phyloP scores from a whole-genome alignment of 2,888 invertebrate genomes.

The Drosophila hamatofila region DNA sequence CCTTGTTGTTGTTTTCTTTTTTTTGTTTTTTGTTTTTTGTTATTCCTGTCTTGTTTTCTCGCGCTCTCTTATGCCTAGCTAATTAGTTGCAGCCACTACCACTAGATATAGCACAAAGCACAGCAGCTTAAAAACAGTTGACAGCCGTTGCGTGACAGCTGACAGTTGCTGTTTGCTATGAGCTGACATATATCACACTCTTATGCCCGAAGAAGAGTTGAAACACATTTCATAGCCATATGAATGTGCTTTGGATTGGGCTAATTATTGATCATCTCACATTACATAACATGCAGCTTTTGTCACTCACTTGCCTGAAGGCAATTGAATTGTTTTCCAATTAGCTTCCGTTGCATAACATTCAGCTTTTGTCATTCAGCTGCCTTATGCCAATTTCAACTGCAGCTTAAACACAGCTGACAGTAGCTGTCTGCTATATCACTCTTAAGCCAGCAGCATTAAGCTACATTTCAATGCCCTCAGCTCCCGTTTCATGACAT shows the following conservation, averaged over 20 bases:
- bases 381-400: too few species aligned
- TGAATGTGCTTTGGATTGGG: not conserved
- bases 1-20: not conserved
- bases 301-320: not conserved
- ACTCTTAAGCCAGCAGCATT: not conserved
- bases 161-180: constrained; percentile 28
- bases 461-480: too few species aligned
- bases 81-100: constrained; percentile 13
- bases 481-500: not conserved
- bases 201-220: not conserved
- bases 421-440: not conserved
- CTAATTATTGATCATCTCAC: not conserved
- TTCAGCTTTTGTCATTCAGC: not conserved
- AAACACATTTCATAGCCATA: not conserved
- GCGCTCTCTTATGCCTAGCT: not conserved
- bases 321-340: not conserved
- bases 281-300: not conserved
- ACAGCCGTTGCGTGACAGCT: constrained; percentile 18
- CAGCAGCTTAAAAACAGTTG: not conserved
- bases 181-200: not conserved
- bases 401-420: not conserved
- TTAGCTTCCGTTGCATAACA: not conserved
- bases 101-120: not conserved
- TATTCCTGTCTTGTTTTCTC: not conserved
- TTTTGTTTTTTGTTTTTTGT: not conserved